Evolutionary conservation across 2,797 vertebrate species (phyloP), one percentile per base, ranked within the genome.

Genomic region (Babyrousa celebensis): DNA sequence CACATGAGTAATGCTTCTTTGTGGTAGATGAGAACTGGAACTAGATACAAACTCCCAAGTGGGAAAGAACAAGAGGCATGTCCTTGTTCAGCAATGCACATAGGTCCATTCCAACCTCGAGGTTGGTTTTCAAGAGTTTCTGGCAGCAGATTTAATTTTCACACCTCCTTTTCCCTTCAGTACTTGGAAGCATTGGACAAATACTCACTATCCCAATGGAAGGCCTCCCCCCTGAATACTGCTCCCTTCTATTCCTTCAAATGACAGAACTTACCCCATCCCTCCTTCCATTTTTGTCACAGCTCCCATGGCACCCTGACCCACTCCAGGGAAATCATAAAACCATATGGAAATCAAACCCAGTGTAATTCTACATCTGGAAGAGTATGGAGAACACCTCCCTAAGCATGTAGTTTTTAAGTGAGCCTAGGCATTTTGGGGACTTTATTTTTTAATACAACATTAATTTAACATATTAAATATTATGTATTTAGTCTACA

Each of bases 341-440:
- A 92, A 84, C 86, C 23, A 27, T 20, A 72, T 52, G 70, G 48
- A 96, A 94, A 82, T 93, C 60, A 96, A 95, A 92, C 79, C 25
- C 85, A 94, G 74, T 43, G 40, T 36, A 80, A 94, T 95, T 94
- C 43, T 25, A 6, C 32, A 92, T 87, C 71, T 65, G 72, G 71
- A 89, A 95, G 90, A 67, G 36, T 75, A 74, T 56, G 65, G 43
- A 25, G 32, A 96, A 88, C 82, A 74, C 11, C 27, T 74, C 72
- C 32, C 18, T n/a, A 67, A 87, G 10, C 17, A 32, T 96, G 27
- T 82, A 89, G 74, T 68, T 95, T 96, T 91, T 12, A 85, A 95
- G 75, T 89, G 52, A 95, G 93, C 29, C 21, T 91, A 96, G 90
- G 78, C 78, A 96, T 89, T 87, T 95, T 85, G 43, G 80, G 94